These are phyloP conservation scores for Sylvicola cinctus DNA, from an alignment of 2,888 invertebrate species.

Conservation along the genomic window DNA sequence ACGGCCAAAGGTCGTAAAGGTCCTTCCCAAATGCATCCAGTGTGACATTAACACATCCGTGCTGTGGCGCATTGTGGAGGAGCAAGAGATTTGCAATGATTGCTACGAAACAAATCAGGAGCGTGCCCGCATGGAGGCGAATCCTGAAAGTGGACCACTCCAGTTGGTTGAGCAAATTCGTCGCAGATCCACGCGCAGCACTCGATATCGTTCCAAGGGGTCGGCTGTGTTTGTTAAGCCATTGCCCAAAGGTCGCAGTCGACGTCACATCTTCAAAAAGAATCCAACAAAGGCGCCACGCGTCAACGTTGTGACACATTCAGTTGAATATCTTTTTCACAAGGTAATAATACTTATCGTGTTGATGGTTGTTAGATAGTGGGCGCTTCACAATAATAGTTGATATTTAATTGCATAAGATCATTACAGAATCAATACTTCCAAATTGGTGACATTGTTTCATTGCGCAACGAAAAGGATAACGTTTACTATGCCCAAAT, in stretches of 20 bases:
- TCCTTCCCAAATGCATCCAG: too few relatives aligned
- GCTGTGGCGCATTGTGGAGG: too few relatives aligned
- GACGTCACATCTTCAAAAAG: constrained; percentile 59
- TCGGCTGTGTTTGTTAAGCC: constrained; percentile 18
- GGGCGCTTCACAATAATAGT: too few relatives aligned
- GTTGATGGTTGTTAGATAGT: too few relatives aligned
- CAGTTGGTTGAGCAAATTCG: background rate
- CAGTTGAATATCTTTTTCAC: constrained; percentile 58
- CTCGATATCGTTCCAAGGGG: constrained; percentile 27
- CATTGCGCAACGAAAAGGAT: constrained; percentile 53
- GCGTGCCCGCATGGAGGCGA: too few relatives aligned
- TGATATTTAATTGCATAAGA: too few relatives aligned
- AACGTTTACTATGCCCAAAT: constrained; percentile 77
- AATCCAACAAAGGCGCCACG: constrained; percentile 61
- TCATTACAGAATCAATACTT: constrained; percentile 60
- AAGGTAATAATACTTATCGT: too few relatives aligned
- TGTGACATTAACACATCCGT: too few relatives aligned
- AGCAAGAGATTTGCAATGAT: too few relatives aligned
- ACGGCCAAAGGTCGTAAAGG: too few relatives aligned
- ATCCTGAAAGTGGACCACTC: too few relatives aligned
- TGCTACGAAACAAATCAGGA: too few relatives aligned
- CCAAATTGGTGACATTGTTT: constrained; percentile 82
- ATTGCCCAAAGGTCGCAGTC: constrained; percentile 45
- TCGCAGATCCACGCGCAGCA: constrained; percentile 15
- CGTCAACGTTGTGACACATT: constrained; percentile 60